These are phyloP conservation scores for Menidia menidia DNA, from an alignment of 2,797 vertebrate species.

Conservation along the genomic window DNA sequence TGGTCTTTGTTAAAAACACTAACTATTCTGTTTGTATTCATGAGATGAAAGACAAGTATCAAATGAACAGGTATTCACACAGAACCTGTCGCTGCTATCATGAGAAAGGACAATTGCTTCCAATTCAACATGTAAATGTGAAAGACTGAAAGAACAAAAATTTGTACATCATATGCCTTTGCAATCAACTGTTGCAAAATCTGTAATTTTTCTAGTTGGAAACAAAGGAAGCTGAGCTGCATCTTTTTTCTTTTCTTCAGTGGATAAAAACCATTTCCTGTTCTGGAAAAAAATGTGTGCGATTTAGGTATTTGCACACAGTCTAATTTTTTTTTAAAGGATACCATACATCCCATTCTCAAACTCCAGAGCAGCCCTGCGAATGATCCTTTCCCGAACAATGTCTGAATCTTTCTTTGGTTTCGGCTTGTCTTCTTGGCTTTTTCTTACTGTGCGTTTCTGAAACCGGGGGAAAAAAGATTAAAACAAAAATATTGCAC, in stretches of 20 bases:
- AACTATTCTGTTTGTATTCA: background rate
- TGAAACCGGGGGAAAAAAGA: slow-evolving; percentile 63
- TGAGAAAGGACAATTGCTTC: background rate
- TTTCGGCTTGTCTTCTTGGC: slow-evolving; percentile 82
- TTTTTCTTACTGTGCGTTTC: slow-evolving; percentile 90
- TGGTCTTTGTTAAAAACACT: slow-evolving; percentile 62
- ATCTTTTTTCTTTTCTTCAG: slow-evolving; percentile 7
- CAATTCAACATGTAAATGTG: slow-evolving; percentile 8
- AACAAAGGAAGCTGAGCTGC: background rate
- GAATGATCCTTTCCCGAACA: slow-evolving; percentile 94
- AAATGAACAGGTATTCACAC: background rate
- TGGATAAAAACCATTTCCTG: background rate
- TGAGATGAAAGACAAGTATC: background rate
- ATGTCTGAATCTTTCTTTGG: slow-evolving; percentile 88
- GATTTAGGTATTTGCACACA: background rate
- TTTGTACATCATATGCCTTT: slow-evolving; percentile 14
- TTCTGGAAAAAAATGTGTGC: background rate
- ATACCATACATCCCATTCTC: slow-evolving; percentile 99
- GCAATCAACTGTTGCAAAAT: slow-evolving; percentile 30
- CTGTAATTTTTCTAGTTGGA: slow-evolving; percentile 11
- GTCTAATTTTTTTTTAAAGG: slow-evolving; percentile 73
- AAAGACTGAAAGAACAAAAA: background rate
- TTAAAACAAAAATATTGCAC: background rate
- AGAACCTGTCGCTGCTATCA: background rate
- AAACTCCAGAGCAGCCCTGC: slow-evolving; percentile 95